A percentile compares a stretch with the other conserved stretches of the same genome.
Conservation (phyloP, 2,888 invertebrate genomes). For the Cheilosia impressa region DNA sequence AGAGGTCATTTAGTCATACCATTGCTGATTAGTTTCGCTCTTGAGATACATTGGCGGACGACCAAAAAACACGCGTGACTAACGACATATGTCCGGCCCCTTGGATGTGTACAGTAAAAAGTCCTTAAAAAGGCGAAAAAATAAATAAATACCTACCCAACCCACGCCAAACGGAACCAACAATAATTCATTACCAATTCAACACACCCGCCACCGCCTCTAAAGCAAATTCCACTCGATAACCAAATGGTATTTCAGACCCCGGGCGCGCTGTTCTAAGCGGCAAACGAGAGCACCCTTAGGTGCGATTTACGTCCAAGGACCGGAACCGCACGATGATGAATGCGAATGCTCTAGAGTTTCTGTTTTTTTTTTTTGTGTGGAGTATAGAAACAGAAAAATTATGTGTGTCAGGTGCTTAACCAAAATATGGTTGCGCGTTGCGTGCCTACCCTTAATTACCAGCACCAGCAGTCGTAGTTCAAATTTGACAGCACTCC, state of each 20-base stretch:
- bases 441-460: slow-evolving; percentile 72
- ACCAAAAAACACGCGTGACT: slow-evolving; percentile 59
- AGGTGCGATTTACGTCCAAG: slow-evolving; percentile 73
- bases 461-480: slow-evolving; percentile 55
- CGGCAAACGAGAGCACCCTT: slow-evolving; percentile 65
- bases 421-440: slow-evolving; percentile 67
- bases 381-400: slow-evolving; percentile 6
- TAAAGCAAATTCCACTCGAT: slow-evolving; percentile 29
- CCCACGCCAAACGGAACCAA: slow-evolving; percentile 46
- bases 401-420: slow-evolving; percentile 69
- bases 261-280: slow-evolving; percentile 5
- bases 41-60: slow-evolving; percentile 39
- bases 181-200: slow-evolving; percentile 73
- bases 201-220: slow-evolving; percentile 60
- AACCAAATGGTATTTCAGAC: slow-evolving; percentile 40
- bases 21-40: slow-evolving; percentile 56
- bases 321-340: slow-evolving; percentile 73
- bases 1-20: slow-evolving; percentile 67
- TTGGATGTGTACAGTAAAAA: slow-evolving; percentile 37
- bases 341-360: slow-evolving; percentile 39
- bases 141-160: slow-evolving; percentile 22
- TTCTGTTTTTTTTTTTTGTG: neutral
- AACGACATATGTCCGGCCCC: slow-evolving; percentile 69
- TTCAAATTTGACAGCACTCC: slow-evolving; percentile 64
- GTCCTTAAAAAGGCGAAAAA: slow-evolving; percentile 54